phyloP scores from a whole-genome alignment of 2,888 invertebrate genomes.

The Brenthis hecate region DNA sequence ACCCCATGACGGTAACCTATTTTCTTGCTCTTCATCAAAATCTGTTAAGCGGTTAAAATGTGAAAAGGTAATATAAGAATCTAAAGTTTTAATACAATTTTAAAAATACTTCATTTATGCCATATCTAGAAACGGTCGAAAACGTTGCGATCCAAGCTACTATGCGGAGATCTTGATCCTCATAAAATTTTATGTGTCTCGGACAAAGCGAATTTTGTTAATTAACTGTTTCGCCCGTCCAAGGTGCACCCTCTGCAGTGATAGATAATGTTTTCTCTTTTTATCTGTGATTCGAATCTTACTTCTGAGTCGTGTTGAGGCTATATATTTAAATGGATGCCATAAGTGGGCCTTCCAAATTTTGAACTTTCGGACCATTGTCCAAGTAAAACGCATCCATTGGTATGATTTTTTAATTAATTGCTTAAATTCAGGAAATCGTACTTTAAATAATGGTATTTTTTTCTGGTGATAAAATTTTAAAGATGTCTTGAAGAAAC shows the following conservation, averaged over 20 bases:
- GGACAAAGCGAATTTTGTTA: constrained; percentile 81
- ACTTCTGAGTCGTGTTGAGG: constrained; percentile 48
- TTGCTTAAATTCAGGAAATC: constrained; percentile 18
- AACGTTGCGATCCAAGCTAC: constrained; percentile 57
- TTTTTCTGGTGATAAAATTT: constrained; percentile 33
- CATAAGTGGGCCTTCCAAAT: constrained; percentile 38
- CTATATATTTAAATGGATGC: constrained; percentile 43
- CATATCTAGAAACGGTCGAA: constrained; percentile 42
- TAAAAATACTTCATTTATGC: neutral
- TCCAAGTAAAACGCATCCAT: neutral
- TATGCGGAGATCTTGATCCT: constrained; percentile 74
- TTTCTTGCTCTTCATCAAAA: too few relatives aligned
- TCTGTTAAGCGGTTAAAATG: too few relatives aligned
- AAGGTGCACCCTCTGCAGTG: constrained; percentile 59
- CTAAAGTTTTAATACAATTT: neutral
- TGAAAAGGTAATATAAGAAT: too few relatives aligned
- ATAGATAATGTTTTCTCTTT: constrained; percentile 69
- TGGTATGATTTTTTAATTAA: neutral
- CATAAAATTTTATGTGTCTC: constrained; percentile 81
- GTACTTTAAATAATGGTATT: constrained; percentile 24
- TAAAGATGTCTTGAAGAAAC: constrained; percentile 32
- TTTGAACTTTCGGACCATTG: constrained; percentile 5
- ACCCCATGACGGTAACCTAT: too few relatives aligned
- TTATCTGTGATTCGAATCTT: constrained; percentile 65
- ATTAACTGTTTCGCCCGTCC: constrained; percentile 69